Evolutionary conservation across 2,888 invertebrate species (phyloP).

Genomic region (Creontiades dilutus): DNA sequence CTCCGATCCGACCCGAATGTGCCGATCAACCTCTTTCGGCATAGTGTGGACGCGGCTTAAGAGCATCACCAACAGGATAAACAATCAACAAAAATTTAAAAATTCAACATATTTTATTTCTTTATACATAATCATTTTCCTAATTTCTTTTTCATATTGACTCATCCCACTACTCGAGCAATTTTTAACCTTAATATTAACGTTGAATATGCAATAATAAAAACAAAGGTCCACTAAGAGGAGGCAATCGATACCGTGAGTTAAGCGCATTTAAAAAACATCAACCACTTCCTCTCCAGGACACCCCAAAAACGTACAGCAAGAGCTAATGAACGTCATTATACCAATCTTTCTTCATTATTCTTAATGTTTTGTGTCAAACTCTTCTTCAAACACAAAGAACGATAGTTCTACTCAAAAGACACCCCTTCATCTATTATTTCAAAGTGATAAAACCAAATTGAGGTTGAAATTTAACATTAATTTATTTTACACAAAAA

Average conservation of each 20-base stretch:
- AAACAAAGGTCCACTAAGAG: background rate
- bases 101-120: slow-evolving; percentile 54
- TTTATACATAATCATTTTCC: slow-evolving; percentile 55
- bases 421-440: background rate
- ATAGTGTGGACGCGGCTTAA: too few species aligned
- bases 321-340: background rate
- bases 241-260: slow-evolving; percentile 21
- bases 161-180: slow-evolving; percentile 50
- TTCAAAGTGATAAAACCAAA: background rate
- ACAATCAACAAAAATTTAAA: slow-evolving; percentile 13
- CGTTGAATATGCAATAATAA: slow-evolving; percentile 39
- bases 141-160: slow-evolving; percentile 27
- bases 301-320: background rate
- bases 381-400: background rate
- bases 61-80: background rate
- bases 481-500: background rate
- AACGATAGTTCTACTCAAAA: background rate
- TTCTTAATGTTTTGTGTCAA: background rate
- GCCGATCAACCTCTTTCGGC: too few species aligned
- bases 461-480: background rate
- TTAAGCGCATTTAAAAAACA: slow-evolving; percentile 36
- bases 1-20: too few species aligned
- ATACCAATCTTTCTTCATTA: slow-evolving; percentile 29
- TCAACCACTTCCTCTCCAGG: slow-evolving; percentile 6
- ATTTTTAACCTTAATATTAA: background rate